Conservation (phyloP, 2,797 vertebrate genomes). For the Pelochelys cantorii region DNA sequence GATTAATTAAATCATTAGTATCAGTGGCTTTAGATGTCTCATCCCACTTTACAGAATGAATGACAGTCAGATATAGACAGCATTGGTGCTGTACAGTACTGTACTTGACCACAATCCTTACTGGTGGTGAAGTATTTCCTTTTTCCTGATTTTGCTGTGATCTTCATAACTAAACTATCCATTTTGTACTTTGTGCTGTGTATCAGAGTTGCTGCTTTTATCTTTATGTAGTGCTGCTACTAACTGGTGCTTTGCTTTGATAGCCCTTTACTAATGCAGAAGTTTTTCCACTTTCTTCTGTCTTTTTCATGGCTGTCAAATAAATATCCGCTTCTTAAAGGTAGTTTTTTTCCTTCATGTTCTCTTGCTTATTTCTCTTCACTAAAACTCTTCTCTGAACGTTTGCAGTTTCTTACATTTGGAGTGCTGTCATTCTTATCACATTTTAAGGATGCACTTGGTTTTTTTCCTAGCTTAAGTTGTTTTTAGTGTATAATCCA, state of each 20-base stretch:
- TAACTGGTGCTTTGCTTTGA: conserved; percentile 36
- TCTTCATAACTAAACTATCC: neutral
- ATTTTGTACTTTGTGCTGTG: conserved; percentile 1
- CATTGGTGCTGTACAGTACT: fast-evolving
- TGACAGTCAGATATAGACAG: fast-evolving
- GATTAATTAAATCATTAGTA: fast-evolving
- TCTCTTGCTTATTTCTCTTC: neutral
- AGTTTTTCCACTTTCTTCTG: conserved; percentile 69
- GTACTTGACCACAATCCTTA: neutral
- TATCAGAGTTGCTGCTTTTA: neutral
- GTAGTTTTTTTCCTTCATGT: conserved; percentile 58
- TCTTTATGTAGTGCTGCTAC: conserved; percentile 14
- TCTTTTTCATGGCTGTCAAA: conserved; percentile 78
- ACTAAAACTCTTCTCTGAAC: neutral
- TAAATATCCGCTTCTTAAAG: conserved; percentile 73
- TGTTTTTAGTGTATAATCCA: neutral
- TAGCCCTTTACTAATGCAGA: conserved; percentile 45
- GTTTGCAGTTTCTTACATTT: conserved; percentile 18
- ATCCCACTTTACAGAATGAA: neutral
- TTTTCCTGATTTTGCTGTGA: neutral
- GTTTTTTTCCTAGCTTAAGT: neutral
- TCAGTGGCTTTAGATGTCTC: neutral
- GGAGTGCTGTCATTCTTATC: neutral
- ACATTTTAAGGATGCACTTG: conserved; percentile 56
- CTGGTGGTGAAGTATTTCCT: fast-evolving